phyloP scores from a whole-genome alignment of 2,888 invertebrate species.

The Gordius sp. region DNA sequence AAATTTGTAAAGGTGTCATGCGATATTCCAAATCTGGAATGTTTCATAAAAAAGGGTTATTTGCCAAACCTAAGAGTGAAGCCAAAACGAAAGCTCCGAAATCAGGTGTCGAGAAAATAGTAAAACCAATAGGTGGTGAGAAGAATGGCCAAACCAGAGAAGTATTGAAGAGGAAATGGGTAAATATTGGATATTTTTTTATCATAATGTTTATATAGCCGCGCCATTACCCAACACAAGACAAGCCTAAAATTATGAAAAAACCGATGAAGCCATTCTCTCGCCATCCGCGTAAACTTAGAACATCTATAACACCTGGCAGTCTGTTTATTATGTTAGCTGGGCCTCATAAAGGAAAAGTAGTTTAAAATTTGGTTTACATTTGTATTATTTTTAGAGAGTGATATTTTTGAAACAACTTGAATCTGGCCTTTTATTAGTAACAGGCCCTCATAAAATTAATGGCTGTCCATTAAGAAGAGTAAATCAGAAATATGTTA shows the following conservation, averaged over 20 bases:
- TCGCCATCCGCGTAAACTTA: too few relatives aligned
- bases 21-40: not conserved
- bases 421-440: too few relatives aligned
- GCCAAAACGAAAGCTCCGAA: not conserved
- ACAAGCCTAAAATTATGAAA: not conserved
- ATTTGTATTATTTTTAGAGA: too few relatives aligned
- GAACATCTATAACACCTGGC: not conserved
- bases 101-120: slow-evolving; percentile 1
- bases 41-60: slow-evolving; percentile 6
- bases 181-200: too few relatives aligned
- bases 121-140: slow-evolving; percentile 5
- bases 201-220: slow-evolving; percentile 9
- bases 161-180: not conserved
- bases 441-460: too few relatives aligned
- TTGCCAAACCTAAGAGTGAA: not conserved
- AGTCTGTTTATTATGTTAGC: not conserved
- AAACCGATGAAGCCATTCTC: not conserved
- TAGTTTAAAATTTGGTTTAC: too few relatives aligned
- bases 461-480: too few relatives aligned
- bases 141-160: not conserved
- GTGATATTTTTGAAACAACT: too few relatives aligned
- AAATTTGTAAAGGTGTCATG: slow-evolving; percentile 11
- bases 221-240: not conserved
- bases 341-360: slow-evolving; percentile 6
- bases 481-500: too few relatives aligned